Evolutionary conservation across 2,888 invertebrate species (phyloP).

Genomic region (Podotricha telesiphe): DNA sequence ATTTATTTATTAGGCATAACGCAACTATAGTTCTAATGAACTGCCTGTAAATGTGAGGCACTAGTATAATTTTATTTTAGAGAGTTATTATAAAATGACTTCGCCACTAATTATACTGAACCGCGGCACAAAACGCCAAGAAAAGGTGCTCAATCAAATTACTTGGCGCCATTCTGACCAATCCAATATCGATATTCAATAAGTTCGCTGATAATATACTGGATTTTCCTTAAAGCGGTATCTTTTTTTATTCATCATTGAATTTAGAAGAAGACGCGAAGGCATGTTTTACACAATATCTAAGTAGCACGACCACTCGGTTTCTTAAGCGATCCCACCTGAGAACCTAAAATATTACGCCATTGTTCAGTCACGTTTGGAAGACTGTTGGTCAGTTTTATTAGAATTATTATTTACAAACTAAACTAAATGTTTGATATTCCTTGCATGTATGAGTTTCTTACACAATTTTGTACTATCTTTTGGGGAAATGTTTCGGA

Average conservation of each 20-base stretch:
- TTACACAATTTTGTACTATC: conserved; percentile 39
- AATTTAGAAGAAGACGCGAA: conserved; percentile 21
- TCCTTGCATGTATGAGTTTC: conserved; percentile 67
- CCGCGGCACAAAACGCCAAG: conserved; percentile 42
- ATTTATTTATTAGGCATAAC: conserved; percentile 78
- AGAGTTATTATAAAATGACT: conserved; percentile 35
- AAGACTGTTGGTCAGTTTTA: conserved; percentile 82
- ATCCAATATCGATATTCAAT: conserved; percentile 40
- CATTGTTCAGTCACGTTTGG: conserved; percentile 74
- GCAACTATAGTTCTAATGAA: conserved; percentile 70
- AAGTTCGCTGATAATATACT: conserved; percentile 33
- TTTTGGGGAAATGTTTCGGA: conserved; percentile 54
- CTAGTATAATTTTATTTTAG: conserved; percentile 54
- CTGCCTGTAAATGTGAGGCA: conserved; percentile 63
- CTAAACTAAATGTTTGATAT: conserved; percentile 55
- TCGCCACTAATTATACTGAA: conserved; percentile 42
- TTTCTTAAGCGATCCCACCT: conserved; percentile 77
- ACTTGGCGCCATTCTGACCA: conserved; percentile 44
- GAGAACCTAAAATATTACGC: conserved; percentile 51
- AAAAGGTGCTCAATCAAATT: conserved; percentile 44
- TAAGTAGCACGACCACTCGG: conserved; percentile 50
- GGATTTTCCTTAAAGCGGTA: conserved; percentile 22
- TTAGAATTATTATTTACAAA: conserved; percentile 73
- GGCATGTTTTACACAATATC: conserved; percentile 27
- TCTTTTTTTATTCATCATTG: conserved; percentile 28